phyloP scores from a whole-genome alignment of 2,113 vertebrate species.

The Apodemus speciosus region DNA sequence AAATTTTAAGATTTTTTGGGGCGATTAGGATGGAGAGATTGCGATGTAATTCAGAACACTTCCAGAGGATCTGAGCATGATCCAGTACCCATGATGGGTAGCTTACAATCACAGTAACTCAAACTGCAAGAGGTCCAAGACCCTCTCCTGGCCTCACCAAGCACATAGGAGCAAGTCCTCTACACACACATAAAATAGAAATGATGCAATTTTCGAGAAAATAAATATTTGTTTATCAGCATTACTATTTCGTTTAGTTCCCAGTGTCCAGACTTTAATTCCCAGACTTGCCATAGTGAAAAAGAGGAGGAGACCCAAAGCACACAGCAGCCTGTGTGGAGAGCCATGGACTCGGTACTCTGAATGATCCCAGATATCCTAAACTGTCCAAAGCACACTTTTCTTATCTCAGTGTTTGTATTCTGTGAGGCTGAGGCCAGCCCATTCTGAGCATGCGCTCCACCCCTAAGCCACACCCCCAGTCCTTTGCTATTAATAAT shows the following conservation, averaged over 20 bases:
- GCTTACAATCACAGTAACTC: not conserved
- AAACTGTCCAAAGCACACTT: not conserved
- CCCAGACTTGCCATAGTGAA: not conserved
- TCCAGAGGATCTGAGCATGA: not conserved
- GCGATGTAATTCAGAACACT: not conserved
- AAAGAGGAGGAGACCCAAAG: not conserved
- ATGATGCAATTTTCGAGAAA: not conserved
- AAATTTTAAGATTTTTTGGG: not conserved
- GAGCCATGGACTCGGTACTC: not conserved
- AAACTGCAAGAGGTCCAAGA: not conserved
- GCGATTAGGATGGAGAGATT: too few relatives aligned
- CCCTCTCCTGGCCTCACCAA: not conserved
- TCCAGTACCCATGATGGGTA: too few relatives aligned
- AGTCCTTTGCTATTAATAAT: too few relatives aligned
- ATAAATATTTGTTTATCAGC: not conserved
- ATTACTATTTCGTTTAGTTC: not conserved
- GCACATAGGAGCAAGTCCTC: not conserved
- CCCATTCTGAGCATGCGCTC: accelerated
- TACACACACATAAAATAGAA: not conserved
- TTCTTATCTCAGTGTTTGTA: not conserved
- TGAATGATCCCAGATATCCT: not conserved
- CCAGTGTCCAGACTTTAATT: not conserved
- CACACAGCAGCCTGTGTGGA: not conserved
- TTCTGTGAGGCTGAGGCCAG: not conserved
- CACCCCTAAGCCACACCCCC: not conserved